Conservation (phyloP, 1,140 invertebrate genomes). For the Megalopta genalis region DNA sequence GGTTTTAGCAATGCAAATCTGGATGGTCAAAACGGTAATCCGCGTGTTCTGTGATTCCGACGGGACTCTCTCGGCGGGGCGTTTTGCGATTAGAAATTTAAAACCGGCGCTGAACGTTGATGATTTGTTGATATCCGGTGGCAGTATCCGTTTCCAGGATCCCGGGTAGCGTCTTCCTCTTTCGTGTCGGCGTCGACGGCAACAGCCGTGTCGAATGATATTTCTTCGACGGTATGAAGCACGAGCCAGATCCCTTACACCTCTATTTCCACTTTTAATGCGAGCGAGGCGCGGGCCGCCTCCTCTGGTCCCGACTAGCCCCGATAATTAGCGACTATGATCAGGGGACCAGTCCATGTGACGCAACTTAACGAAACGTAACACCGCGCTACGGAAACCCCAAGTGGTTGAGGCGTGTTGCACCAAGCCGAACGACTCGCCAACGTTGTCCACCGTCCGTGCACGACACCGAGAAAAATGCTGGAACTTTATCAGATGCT, state of each 20-base stretch:
- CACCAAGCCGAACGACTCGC: slow-evolving; percentile 45
- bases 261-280: slow-evolving; percentile 48
- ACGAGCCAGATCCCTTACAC: slow-evolving; percentile 11
- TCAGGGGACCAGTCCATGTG: slow-evolving; percentile 52
- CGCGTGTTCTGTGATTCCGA: not conserved
- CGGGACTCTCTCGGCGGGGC: not conserved
- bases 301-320: slow-evolving; percentile 61
- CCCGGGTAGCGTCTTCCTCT: no score
- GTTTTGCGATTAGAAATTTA: no score
- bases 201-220: slow-evolving; percentile 5
- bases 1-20: slow-evolving; percentile 57
- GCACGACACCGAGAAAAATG: slow-evolving; percentile 18
- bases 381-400: slow-evolving; percentile 27
- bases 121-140: no score
- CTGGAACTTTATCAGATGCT: slow-evolving; percentile 39
- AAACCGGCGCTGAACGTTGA: no score
- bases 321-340: slow-evolving; percentile 67
- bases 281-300: slow-evolving; percentile 36
- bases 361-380: slow-evolving; percentile 59
- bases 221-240: not conserved
- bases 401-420: not conserved
- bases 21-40: slow-evolving; percentile 13
- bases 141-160: no score
- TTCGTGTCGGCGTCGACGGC: no score
- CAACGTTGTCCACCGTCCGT: not conserved